Evolutionary conservation across 2,888 invertebrate genomes (phyloP), one percentile per base, ranked within the genome.

Genomic region (Ichneumoninae sp.): DNA sequence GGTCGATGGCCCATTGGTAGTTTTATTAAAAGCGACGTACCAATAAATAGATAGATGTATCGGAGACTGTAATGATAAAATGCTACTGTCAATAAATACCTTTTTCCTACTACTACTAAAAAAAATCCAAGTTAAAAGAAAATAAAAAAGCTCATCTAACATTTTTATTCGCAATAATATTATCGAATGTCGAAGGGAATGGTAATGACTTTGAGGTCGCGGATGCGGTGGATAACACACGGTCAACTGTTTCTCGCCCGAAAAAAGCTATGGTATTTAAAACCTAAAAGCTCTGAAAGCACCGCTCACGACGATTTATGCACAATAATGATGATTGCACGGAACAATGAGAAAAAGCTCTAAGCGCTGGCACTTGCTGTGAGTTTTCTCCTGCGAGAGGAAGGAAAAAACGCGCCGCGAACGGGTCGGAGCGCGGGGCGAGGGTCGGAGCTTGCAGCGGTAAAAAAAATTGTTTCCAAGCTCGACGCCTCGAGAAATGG

Each of bases 401-500:
- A 33, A 36, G 70, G 40, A 54, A 40, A 60, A 44, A 73, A 60
- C 10, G 54, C 22, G 30, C 33, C 22, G 57, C 8, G 22, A 57
- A 3, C 26, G 22, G 10, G 26, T 13, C 26, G 57, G 1, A 19
- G 50, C 50, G 26, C 16, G 44, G 44, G 44, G 22, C 47, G 10
- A 1, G 44, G 44, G 13, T 16, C 16, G 10, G 57, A 54, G 70
- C 30, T 71, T 71, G 70, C 54, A 71, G 33, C 36, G 22, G 54
- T 71, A 44, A 44, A 60, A 52, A 52, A 77, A 70, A 74, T 47
- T 60, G 40, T 78, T 83, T 65, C 74, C 52, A 16, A 60, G 60
- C 74, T 70, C 71, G 36, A 65, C 71, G 52, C 50, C 75, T 79
- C 54, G 57, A 75, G 75, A 47, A 79, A 75, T 26, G 54, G 83